Base-by-base conservation (phyloP, 35 echinoderm and acorn worm genomes). In the Heliocidaris tuberculata region DNA sequence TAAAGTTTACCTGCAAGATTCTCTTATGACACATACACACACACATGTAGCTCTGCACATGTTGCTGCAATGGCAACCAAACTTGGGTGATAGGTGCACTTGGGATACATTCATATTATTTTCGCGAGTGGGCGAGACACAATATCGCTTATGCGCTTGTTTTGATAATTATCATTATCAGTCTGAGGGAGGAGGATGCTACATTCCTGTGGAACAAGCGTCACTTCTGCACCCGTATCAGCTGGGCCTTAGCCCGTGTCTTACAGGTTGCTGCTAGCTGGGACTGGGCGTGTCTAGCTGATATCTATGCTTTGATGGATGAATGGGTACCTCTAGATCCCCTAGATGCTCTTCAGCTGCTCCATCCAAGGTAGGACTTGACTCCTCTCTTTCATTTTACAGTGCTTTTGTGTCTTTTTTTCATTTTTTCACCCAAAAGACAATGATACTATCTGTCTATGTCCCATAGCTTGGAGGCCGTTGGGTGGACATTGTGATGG, bases 181-280 rank as follows among this genome's bases (percentile, higher is more conserved):
- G 98, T 13, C 47, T 99, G 13, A 78, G 31, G n/a, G 90, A 95
- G 7, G 96, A 86, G 17, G 96, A 99, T 59, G 93, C 93, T 19
- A 86, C 90, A 24, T 97, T 99, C 65, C 93, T 99, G 13, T 99
- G 98, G 98, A 95, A 96, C 92, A 99, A 99, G 61, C 96, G 98
- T 30, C 96, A 96, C 35, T 99, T 97, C 94, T 96, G 95, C 86
- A 94, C 95, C 86, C 52, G 93, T n/a, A 95, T 95, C 50, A 88
- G 93, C 7, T 92, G 90, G 90, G 98, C 98, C 13, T 54, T 99
- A 86, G 94, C 97, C 8, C 85, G 96, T 48, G 95, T 99, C 48
- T 85, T 99, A 21, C 49, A 94, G 11, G 97, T 97, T 0, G 97
- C 97, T n/a, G 94, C 96, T 5, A 97, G 94, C 95, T 99, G 97